phyloP scores from a whole-genome alignment of 2,797 vertebrate genomes.

The Remorina albescens region DNA sequence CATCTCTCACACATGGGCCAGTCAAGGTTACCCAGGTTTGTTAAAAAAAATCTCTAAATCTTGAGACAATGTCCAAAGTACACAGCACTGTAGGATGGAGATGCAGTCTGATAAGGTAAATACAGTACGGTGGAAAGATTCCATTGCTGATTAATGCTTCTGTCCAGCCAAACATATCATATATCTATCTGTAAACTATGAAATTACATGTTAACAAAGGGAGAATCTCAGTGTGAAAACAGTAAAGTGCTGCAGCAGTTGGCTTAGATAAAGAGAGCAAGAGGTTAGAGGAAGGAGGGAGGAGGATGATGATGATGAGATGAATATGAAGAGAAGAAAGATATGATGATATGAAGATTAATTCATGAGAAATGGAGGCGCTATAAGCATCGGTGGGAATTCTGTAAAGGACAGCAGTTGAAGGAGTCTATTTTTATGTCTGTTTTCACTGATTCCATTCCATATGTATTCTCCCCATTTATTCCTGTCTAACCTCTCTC shows the following conservation, averaged over 20 bases:
- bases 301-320: not conserved
- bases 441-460: not conserved
- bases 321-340: slow-evolving; percentile 19
- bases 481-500: not conserved
- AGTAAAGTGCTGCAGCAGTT: slow-evolving; percentile 43
- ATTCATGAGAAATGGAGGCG: not conserved
- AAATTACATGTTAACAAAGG: slow-evolving; percentile 26
- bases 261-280: slow-evolving; percentile 21
- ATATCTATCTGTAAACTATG: slow-evolving; percentile 5
- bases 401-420: slow-evolving; percentile 1
- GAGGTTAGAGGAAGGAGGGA: not conserved
- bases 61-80: no score
- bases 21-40: no score
- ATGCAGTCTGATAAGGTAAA: no score
- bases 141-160: no score
- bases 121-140: no score
- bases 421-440: not conserved
- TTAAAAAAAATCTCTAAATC: no score
- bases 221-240: slow-evolving; percentile 46
- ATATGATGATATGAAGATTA: slow-evolving; percentile 22
- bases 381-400: not conserved
- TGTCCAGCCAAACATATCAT: no score
- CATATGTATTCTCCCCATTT: not conserved
- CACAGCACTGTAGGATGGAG: no score
- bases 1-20: no score